Evolutionary conservation across 2,113 vertebrate genomes (phyloP).

Genomic region (Burhinus oedicnemus): DNA sequence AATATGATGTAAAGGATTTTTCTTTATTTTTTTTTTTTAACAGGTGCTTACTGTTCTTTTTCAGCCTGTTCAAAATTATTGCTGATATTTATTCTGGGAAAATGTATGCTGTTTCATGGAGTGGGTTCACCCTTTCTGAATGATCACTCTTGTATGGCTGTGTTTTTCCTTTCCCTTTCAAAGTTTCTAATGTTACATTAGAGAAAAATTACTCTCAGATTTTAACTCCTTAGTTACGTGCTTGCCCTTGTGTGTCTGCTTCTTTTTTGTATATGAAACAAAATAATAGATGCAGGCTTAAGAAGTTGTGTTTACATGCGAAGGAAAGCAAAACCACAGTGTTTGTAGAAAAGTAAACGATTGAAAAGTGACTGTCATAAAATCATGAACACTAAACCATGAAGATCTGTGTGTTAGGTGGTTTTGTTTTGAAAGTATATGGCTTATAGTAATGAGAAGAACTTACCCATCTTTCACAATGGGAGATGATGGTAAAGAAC

Average conservation of each 20-base stretch:
- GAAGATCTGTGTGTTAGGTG: background rate
- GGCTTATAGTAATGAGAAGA: background rate
- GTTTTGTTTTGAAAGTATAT: background rate
- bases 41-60: background rate
- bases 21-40: background rate
- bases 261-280: background rate
- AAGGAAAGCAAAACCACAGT: background rate
- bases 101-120: background rate
- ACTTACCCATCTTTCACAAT: background rate
- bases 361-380: background rate
- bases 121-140: background rate
- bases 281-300: background rate
- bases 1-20: accelerated
- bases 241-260: background rate
- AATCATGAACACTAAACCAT: background rate
- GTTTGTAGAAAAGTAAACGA: accelerated
- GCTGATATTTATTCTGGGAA: background rate
- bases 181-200: background rate
- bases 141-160: background rate
- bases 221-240: background rate
- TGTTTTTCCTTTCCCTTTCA: background rate
- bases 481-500: background rate
- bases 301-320: background rate
- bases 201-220: background rate
- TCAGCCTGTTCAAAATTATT: background rate